Evolutionary conservation across 2,888 invertebrate species (phyloP), one percentile per base, ranked within the genome.

Genomic region (Drosophila kambysellisi): DNA sequence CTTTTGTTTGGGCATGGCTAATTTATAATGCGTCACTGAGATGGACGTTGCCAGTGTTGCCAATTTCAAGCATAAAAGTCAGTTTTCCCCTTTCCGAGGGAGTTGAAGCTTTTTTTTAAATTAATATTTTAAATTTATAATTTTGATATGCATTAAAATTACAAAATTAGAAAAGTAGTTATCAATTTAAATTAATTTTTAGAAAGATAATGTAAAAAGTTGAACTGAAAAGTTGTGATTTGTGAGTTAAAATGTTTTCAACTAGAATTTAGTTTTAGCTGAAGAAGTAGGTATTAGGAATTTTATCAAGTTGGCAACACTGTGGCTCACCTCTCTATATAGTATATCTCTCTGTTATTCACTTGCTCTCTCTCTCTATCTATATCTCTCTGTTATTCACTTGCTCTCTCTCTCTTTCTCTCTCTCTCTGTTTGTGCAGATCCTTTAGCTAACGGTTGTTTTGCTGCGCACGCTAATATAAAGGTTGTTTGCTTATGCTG

Each of bases 361-460:
- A 20, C 62, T 62, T 25, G 6, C 33, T 46, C 29, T 29, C n/a
- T 37, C 30, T 48, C 59, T 62, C 12, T 15, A 25, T 33, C 33
- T 9, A 8, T 33, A 3, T 33, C 30, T 25, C 29, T 4, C 41
- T 25, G 20, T 11, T 4, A 35, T 15, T 12, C 30, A 20, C 62
- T 62, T 25, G 6, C 33, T 41, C 25, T 32, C 29, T 33, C 35
- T 39, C 56, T 62, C 12, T 39, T 30, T 41, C 25, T 32, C 29
- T 33, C 35, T 39, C 56, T 62, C 12, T 39, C 30, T 33, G 7
- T 51, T 46, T 63, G 15, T 56, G 32, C 32, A 17, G 70, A 88
- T 84, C 88, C 88, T 70, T 74, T 33, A 50, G 58, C 81, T 84
- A 84, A 88, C 84, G 84, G 84, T 87, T 84, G 60, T 75, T 86